Evolutionary conservation across 23 tunicate genomes (phyloP).

Genomic region (Ascidia mentula): DNA sequence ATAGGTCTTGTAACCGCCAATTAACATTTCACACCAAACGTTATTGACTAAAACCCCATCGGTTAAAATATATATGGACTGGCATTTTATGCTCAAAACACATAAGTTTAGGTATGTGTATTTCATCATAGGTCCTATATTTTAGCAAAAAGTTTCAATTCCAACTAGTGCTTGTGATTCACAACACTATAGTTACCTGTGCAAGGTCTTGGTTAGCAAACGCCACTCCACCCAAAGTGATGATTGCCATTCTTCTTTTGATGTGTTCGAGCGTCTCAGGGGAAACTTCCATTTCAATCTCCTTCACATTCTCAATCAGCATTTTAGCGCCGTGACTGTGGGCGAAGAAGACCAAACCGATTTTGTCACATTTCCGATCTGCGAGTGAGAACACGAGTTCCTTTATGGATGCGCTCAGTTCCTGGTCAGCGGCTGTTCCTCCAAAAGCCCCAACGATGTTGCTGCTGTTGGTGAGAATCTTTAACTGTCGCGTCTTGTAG

Average conservation of each 20-base stretch:
- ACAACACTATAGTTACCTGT: no score
- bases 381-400: background rate
- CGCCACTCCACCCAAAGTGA: background rate
- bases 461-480: background rate
- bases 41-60: no score
- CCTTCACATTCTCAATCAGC: background rate
- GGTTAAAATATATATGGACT: no score
- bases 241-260: background rate
- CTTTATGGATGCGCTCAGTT: background rate
- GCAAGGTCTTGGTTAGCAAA: background rate
- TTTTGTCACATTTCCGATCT: background rate
- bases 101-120: no score
- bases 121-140: no score
- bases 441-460: background rate
- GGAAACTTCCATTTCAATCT: background rate
- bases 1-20: no score
- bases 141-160: no score
- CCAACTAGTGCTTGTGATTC: no score
- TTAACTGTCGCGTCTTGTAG: background rate
- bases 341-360: background rate
- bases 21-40: no score
- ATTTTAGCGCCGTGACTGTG: conserved; percentile 7
- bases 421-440: background rate
- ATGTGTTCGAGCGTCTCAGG: background rate
- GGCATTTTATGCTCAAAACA: no score